Percentiles rank a stretch among this genome's conserved stretches.
These are phyloP conservation scores for Luscinia luscinia DNA, from an alignment of 2,797 vertebrate genomes.

Conservation along the genomic window DNA sequence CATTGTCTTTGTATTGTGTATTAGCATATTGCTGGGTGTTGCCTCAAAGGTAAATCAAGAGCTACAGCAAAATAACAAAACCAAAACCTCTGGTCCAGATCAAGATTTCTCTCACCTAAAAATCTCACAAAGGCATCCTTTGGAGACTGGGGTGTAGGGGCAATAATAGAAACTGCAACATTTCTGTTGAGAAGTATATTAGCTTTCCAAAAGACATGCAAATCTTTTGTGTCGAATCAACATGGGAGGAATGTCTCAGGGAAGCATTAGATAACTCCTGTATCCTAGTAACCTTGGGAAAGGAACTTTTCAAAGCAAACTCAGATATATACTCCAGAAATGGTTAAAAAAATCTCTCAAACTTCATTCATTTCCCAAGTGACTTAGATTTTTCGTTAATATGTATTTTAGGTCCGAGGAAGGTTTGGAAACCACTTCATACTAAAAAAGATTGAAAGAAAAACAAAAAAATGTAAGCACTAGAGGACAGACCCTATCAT, in stretches of 20 bases:
- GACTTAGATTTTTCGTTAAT: not conserved
- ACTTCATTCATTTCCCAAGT: not conserved
- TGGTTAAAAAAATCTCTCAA: not conserved
- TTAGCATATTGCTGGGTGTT: not conserved
- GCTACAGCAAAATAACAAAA: not conserved
- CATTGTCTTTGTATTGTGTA: not conserved
- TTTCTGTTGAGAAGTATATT: not conserved
- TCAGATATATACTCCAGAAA: not conserved
- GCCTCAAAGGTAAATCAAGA: not conserved
- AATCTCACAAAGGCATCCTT: not conserved
- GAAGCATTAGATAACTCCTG: not conserved
- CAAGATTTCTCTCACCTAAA: not conserved
- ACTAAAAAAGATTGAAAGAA: not conserved
- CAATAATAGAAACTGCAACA: not conserved
- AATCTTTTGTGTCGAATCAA: not conserved
- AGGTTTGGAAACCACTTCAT: not conserved
- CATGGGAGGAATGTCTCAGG: not conserved
- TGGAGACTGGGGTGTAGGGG: too few species aligned
- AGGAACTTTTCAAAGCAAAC: not conserved
- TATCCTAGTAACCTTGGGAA: not conserved
- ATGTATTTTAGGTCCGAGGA: not conserved
- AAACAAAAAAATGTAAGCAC: not conserved
- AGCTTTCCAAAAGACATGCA: not conserved
- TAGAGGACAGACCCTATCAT: not conserved
- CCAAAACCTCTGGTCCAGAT: fast-evolving